Conservation (phyloP, 2,113 vertebrate genomes). For the Menura novaehollandiae region DNA sequence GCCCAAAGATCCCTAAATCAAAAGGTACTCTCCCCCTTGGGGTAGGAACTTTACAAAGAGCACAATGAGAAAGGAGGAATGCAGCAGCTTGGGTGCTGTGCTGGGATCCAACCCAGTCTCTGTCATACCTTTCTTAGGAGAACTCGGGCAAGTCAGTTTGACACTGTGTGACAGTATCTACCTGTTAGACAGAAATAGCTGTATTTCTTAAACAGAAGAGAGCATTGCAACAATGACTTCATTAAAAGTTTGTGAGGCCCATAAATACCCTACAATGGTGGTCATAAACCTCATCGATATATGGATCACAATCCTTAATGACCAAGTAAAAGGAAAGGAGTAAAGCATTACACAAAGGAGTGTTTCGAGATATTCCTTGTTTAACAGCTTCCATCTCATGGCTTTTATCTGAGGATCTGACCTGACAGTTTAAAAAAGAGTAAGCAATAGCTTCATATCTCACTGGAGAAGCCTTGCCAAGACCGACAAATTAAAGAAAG, state of each 20-base stretch:
- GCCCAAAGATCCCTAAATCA: not conserved
- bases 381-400: not conserved
- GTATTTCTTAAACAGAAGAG: not conserved
- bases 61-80: not conserved
- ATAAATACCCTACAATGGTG: not conserved
- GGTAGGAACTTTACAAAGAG: not conserved
- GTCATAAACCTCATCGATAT: not conserved
- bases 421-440: not conserved
- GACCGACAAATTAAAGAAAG: not conserved
- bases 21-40: not conserved
- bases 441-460: not conserved
- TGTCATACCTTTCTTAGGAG: not conserved
- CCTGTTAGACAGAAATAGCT: not conserved
- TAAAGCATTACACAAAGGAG: not conserved
- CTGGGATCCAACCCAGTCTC: not conserved
- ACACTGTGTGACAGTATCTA: not conserved
- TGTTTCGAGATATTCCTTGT: not conserved
- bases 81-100: not conserved
- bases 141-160: not conserved
- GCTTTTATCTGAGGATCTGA: not conserved
- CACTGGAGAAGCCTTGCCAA: not conserved
- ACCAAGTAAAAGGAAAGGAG: not conserved
- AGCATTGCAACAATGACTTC: not conserved
- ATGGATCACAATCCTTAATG: not conserved
- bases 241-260: not conserved